Evolutionary conservation across 1,140 invertebrate species (phyloP).

Genomic region (Monochamus saltuarius): DNA sequence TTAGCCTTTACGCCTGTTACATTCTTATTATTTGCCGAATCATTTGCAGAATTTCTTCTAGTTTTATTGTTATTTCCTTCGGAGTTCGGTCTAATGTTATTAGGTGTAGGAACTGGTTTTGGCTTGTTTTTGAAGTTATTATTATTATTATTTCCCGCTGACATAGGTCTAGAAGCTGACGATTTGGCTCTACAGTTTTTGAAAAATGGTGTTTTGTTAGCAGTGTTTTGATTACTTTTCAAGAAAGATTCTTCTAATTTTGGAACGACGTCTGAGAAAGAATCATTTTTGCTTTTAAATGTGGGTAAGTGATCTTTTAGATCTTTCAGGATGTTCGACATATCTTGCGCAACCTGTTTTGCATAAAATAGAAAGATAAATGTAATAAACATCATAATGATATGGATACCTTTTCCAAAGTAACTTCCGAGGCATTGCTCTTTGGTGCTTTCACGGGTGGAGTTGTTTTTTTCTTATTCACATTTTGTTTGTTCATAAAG

Average conservation of each 20-base stretch:
- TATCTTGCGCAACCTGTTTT: slow-evolving; percentile 3
- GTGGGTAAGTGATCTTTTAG: not conserved
- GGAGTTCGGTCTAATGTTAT: not conserved
- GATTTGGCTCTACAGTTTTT: not conserved
- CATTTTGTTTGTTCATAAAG: too few species aligned
- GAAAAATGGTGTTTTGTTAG: not conserved
- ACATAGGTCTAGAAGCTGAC: not conserved
- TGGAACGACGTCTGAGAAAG: slow-evolving; percentile 8
- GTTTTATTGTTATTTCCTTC: too few species aligned
- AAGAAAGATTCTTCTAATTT: not conserved
- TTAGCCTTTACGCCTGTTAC: too few species aligned
- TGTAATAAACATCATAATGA: too few species aligned
- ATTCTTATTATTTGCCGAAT: too few species aligned
- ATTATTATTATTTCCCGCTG: not conserved
- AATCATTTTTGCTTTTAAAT: not conserved
- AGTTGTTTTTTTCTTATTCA: too few species aligned
- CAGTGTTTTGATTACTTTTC: not conserved
- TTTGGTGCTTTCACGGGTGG: too few species aligned
- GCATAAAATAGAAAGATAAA: too few species aligned
- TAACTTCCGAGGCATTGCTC: too few species aligned
- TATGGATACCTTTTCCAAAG: too few species aligned
- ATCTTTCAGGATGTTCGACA: slow-evolving; percentile 8
- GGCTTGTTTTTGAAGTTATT: not conserved
- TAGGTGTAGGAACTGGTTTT: not conserved
- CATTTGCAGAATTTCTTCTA: too few species aligned